These are phyloP conservation scores for Todiramphus saurophagus DNA, from an alignment of 2,113 vertebrate species.

Conservation along the genomic window DNA sequence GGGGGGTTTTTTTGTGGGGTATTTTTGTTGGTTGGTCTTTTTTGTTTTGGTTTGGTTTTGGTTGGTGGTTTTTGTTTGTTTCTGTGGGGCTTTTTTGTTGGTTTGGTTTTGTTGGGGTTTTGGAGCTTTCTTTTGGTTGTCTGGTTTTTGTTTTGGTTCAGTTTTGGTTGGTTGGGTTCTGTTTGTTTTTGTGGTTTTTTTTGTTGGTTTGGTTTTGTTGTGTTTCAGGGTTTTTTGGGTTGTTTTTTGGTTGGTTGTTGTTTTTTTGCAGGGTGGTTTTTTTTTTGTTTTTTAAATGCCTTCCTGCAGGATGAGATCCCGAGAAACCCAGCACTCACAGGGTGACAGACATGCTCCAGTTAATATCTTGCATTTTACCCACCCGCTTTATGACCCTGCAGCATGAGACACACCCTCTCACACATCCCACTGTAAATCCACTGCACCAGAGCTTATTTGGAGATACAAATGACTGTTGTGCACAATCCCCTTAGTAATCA, in stretches of 20 bases:
- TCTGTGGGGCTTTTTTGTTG: too few relatives aligned
- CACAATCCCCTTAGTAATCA: slow-evolving; percentile 46
- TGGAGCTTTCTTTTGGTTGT: background rate
- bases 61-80: too few relatives aligned
- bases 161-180: background rate
- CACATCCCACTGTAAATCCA: slow-evolving; percentile 42
- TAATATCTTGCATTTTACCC: background rate
- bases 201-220: too few relatives aligned
- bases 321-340: background rate
- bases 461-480: slow-evolving; percentile 56
- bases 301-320: background rate
- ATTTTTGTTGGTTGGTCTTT: too few relatives aligned
- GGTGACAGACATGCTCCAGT: background rate
- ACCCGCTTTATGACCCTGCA: slow-evolving; percentile 29
- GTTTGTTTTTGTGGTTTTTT: too few relatives aligned
- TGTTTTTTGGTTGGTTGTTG: background rate
- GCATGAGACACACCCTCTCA: background rate
- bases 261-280: background rate
- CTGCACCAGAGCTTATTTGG: slow-evolving; percentile 45
- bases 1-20: too few relatives aligned
- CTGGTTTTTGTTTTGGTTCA: background rate
- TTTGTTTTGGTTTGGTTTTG: too few relatives aligned
- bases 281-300: background rate
- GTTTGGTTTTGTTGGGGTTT: background rate
- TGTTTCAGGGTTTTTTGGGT: too few relatives aligned